These are phyloP conservation scores for Mythimna ferrago DNA, from an alignment of 2,888 invertebrate genomes.

Conservation along the genomic window DNA sequence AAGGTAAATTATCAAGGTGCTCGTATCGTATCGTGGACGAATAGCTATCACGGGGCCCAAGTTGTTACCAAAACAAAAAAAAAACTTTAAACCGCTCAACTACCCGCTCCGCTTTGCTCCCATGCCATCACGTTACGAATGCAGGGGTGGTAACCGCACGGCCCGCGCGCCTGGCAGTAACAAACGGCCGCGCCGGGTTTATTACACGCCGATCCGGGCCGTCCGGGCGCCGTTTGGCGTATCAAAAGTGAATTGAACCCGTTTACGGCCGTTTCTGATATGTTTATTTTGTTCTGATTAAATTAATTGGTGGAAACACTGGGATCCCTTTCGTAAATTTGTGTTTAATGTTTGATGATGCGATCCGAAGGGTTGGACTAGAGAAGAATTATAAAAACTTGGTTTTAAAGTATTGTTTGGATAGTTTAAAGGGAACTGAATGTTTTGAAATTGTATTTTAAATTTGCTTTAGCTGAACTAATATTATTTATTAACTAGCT, in stretches of 20 bases:
- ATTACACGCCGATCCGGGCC: conserved; percentile 67
- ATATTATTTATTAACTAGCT: too few species aligned
- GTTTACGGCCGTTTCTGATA: conserved; percentile 58
- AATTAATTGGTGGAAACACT: conserved; percentile 61
- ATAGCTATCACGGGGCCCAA: background rate
- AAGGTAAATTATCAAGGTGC: background rate
- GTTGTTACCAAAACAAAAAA: background rate
- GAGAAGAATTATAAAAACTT: background rate
- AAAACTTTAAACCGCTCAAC: conserved; percentile 14
- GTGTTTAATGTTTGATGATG: conserved; percentile 54
- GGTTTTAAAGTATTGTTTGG: background rate
- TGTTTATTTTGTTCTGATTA: conserved; percentile 64
- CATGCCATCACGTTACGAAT: conserved; percentile 64
- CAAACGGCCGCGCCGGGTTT: conserved; percentile 67
- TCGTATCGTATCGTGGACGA: too few species aligned
- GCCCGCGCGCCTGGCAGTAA: conserved; percentile 76
- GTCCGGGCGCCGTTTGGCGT: conserved; percentile 62
- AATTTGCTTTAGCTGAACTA: too few species aligned
- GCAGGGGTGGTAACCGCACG: conserved; percentile 81
- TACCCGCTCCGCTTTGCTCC: conserved; percentile 63
- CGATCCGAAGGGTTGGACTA: conserved; percentile 4
- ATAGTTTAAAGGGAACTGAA: background rate
- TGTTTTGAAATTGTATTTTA: too few species aligned
- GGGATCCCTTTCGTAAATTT: conserved; percentile 58
- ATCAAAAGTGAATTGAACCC: conserved; percentile 68